Base-by-base conservation (phyloP, 2,113 vertebrate species). In the Sinocyclocheilus anophthalmus region DNA sequence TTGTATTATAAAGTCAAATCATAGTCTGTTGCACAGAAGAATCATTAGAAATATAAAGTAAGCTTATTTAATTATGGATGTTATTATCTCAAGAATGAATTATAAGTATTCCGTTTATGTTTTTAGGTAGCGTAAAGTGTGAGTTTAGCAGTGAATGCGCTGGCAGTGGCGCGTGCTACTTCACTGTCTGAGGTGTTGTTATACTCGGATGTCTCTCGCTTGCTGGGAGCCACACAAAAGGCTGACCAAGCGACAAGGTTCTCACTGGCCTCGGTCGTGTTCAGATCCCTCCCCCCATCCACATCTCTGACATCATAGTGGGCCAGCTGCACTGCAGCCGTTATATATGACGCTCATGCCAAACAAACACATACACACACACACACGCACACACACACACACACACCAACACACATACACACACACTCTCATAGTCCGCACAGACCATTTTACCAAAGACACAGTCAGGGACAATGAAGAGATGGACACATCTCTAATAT, bases 251-350 rank as follows among this genome's bases (percentile, higher is more conserved):
- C 24, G 42, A 84, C 86, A 86, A 82, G 91, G 83, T 85, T 82
- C 85, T 88, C 83, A 39, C 88, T 88, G 90, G 85, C 83, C 88
- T 79, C 77, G 84, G 45, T 86, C 77, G 65, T 84, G 81, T 69
- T 88, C 67, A 67, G 83, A 86, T 87, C 86, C 82, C 50, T 65
- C 85, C 39, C 55, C 76, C 78, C 24, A 72, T 73, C 83, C 78
- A 85, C 87, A 53, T 85, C 88, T 90, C 85, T 67, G 79, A 91
- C 93, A 89, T 92, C 91, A 89, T 92, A 89, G 87, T 14, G 70
- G 78, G 89, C 85, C 87, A 90, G 91, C 92, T 85, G 89, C 92
- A 93, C 72, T 91, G 89, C 88, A 90, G 91, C 84, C 84, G 57
- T 95, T 93, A 93, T 88, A 87, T 91, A 91, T 84, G 24, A 83